These are phyloP conservation scores for Meloidogyne chitwoodi DNA, from an alignment of 1,140 invertebrate species.

Conservation along the genomic window DNA sequence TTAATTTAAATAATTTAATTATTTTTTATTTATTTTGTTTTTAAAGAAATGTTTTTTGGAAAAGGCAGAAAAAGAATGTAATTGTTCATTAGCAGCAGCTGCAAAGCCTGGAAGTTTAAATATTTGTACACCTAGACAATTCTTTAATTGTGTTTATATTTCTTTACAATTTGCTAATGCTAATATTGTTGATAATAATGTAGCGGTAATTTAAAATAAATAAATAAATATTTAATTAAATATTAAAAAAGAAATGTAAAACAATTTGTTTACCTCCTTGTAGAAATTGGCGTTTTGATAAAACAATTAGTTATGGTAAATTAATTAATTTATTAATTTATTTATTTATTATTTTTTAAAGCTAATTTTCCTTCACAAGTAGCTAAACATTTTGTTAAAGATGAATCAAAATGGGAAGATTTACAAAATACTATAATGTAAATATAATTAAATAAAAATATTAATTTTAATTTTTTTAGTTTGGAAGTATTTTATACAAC, in stretches of 20 bases:
- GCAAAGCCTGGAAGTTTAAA: constrained; percentile 25
- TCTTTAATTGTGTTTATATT: constrained; percentile 43
- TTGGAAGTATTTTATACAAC: constrained; percentile 45
- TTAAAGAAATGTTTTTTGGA: constrained; percentile 38
- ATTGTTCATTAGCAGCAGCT: constrained; percentile 47
- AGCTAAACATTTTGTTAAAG: constrained; percentile 32
- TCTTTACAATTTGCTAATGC: background rate
- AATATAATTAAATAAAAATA: background rate
- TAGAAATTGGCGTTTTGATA: constrained; percentile 43
- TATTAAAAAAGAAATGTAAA: constrained; percentile 45
- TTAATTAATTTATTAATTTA: background rate
- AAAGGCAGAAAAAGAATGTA: constrained; percentile 43
- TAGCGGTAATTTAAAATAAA: constrained; percentile 10
- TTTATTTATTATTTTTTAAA: background rate
- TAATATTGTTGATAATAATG: constrained; percentile 2
- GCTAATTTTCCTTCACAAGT: constrained; percentile 42
- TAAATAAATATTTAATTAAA: constrained; percentile 22
- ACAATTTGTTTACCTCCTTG: constrained; percentile 43
- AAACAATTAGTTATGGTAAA: constrained; percentile 42
- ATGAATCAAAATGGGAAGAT: constrained; percentile 38
- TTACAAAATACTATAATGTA: constrained; percentile 24
- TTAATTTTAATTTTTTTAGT: constrained; percentile 6
- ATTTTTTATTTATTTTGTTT: background rate
- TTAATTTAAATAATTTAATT: background rate
- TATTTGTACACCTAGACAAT: constrained; percentile 46